phyloP scores from a whole-genome alignment of 2,888 invertebrate species.

The Conistra vaccinii region DNA sequence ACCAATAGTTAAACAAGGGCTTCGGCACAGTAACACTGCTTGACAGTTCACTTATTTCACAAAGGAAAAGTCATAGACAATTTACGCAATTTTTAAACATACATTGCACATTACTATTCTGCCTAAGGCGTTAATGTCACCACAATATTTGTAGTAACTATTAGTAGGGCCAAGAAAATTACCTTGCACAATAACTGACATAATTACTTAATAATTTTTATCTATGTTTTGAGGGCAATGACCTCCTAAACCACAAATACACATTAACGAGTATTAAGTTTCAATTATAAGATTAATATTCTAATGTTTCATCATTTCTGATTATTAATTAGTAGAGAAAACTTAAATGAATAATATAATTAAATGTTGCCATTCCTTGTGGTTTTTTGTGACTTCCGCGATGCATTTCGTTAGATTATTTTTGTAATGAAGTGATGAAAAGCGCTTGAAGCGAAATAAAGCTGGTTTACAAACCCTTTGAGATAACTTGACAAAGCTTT shows the following conservation, averaged over 20 bases:
- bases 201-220: conserved; percentile 39
- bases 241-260: conserved; percentile 26
- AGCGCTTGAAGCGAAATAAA: not conserved
- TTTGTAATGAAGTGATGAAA: conserved; percentile 29
- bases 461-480: not conserved
- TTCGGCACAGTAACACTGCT: not conserved
- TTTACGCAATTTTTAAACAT: conserved; percentile 35
- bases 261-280: conserved; percentile 27
- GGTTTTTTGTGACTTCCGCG: conserved; percentile 33
- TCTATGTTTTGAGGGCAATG: conserved; percentile 52
- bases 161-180: conserved; percentile 50
- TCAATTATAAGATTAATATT: conserved; percentile 14
- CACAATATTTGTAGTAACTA: conserved; percentile 56
- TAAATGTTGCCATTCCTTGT: conserved; percentile 17
- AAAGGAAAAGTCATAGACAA: conserved; percentile 19
- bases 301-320: conserved; percentile 13
- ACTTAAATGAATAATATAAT: conserved; percentile 16
- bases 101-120: conserved; percentile 24
- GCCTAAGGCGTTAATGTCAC: conserved; percentile 38
- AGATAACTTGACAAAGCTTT: not conserved
- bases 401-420: conserved; percentile 20
- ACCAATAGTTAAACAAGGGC: not conserved
- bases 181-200: conserved; percentile 61
- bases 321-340: conserved; percentile 16
- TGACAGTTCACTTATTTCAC: conserved; percentile 6